These are phyloP conservation scores for Clanis bilineata DNA, from an alignment of 2,888 invertebrate genomes.

Conservation along the genomic window DNA sequence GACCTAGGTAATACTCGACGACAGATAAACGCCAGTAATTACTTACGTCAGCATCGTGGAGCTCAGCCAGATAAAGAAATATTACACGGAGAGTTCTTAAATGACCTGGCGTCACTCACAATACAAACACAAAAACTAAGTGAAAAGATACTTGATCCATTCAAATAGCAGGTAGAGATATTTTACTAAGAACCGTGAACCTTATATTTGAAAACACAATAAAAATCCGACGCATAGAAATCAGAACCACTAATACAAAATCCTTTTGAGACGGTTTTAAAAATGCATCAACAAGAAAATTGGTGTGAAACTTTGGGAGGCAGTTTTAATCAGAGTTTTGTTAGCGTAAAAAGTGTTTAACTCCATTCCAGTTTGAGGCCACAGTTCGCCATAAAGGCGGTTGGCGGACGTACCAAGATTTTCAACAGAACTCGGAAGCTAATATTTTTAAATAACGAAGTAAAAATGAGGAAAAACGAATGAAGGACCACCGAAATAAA, in stretches of 20 bases:
- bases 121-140: conserved; percentile 20
- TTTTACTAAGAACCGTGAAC: background rate
- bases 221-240: conserved; percentile 14
- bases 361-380: conserved; percentile 28
- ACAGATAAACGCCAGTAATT: conserved; percentile 14
- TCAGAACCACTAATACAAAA: conserved; percentile 19
- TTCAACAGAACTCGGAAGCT: conserved; percentile 49
- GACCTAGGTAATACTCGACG: conserved; percentile 38
- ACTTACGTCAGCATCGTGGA: conserved; percentile 21
- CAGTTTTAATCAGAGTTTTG: conserved; percentile 31
- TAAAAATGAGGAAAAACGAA: too few species aligned
- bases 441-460: too few species aligned
- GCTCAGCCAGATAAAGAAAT: background rate
- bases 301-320: conserved; percentile 27
- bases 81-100: background rate
- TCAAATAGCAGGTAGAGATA: conserved; percentile 18
- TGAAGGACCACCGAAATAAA: too few species aligned
- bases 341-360: conserved; percentile 37
- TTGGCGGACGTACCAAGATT: conserved; percentile 57
- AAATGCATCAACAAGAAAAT: conserved; percentile 22
- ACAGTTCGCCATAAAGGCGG: conserved; percentile 38
- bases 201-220: background rate
- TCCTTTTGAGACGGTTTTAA: conserved; percentile 18
- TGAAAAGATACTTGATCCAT: conserved; percentile 22
- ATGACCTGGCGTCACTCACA: background rate